Evolutionary conservation across 2,888 invertebrate genomes (phyloP).

Genomic region (Bembecia ichneumoniformis): DNA sequence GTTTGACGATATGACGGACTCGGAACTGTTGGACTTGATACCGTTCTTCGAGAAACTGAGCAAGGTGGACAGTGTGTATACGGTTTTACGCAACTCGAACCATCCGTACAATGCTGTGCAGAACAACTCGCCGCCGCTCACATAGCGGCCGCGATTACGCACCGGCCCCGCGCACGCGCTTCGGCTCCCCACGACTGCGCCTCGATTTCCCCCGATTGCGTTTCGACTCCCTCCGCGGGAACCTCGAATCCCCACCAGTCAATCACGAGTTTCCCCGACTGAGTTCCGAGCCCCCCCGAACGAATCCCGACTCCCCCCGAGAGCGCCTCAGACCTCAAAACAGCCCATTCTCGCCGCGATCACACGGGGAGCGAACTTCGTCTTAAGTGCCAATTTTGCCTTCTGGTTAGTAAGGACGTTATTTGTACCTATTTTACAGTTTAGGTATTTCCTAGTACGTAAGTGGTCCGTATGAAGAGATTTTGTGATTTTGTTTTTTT

Average conservation of each 20-base stretch:
- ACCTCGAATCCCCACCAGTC: not conserved
- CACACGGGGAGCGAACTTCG: slow-evolving; percentile 44
- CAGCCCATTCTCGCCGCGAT: not conserved
- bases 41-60: slow-evolving; percentile 98
- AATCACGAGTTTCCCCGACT: not conserved
- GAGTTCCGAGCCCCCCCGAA: slow-evolving; percentile 6
- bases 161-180: slow-evolving; percentile 5
- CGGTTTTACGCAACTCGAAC: slow-evolving; percentile 93
- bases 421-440: slow-evolving; percentile 66
- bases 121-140: slow-evolving; percentile 41
- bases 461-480: slow-evolving; percentile 54
- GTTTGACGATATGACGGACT: slow-evolving; percentile 99
- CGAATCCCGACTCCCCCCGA: not conserved
- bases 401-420: slow-evolving; percentile 71
- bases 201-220: no score
- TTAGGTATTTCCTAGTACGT: slow-evolving; percentile 67
- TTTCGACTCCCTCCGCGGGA: not conserved
- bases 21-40: slow-evolving; percentile 95
- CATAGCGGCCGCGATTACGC: slow-evolving; percentile 38
- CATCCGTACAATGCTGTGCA: slow-evolving; percentile 81
- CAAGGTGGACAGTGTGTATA: slow-evolving; percentile 97
- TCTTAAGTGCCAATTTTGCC: slow-evolving; percentile 73
- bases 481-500: slow-evolving; percentile 14
- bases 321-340: not conserved
- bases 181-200: slow-evolving; percentile 2